Base-by-base conservation (phyloP, 1,140 invertebrate genomes). In the Drosophila orena region DNA sequence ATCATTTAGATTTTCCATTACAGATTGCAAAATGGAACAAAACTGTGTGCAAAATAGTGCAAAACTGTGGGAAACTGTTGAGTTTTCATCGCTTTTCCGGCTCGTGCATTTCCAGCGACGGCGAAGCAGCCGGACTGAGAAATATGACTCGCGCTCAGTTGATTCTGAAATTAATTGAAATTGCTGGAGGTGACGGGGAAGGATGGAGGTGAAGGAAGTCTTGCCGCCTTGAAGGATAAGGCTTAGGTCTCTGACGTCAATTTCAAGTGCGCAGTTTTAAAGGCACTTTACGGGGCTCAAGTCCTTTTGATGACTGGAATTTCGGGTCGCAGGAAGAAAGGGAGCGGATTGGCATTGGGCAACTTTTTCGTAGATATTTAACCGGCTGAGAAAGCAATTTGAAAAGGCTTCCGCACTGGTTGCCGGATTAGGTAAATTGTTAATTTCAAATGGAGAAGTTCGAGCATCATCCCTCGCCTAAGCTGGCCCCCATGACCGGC, bases 111-210 rank as follows among this genome's bases (percentile, higher is more conserved):
- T 71, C 42, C 42, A 59, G 44, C 40, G 56, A 22, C 37, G 22
- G 42, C 24, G 62, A 50, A 54, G 37, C 68, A 34, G 42, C 27
- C 40, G 34, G 73, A 50, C 66, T 56, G 20, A 12, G 60, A 76
- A 79, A 49, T 68, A 61, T 71, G 68, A 65, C 59, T 57, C 55
- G 61, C 74, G 79, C 83, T 81, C 58, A 68, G 81, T 65, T 83
- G 83, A 88, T 69, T 86, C 81, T 68, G 70, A 86, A 88, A 83
- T 88, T 86, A 86, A 86, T 86, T 86, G 81, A 88, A 86, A 86
- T 88, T 76, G 81, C 75, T 68, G 50, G 17, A 12, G n/a, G 59
- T 38, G 38, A 10, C 8, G 37, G 76, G 52, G 20, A 22, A 11
- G 17, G 17, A 22, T 8, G 17, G 17, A 17, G 1, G 30, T 38